phyloP scores from a whole-genome alignment of 2,797 vertebrate species.

The Tauraco hartlaubi region DNA sequence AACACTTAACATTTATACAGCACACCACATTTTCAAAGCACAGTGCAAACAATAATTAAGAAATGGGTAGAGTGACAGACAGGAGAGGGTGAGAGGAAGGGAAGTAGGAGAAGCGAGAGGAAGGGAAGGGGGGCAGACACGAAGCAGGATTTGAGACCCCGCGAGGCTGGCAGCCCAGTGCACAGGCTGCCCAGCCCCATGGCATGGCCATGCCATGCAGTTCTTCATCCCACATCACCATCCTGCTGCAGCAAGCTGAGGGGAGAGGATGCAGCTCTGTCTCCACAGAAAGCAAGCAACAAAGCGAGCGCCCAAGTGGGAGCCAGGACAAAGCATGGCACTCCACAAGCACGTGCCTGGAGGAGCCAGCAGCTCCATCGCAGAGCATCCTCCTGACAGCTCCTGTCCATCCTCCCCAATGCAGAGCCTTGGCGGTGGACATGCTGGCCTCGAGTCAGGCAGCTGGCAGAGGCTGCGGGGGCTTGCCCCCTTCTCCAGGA shows the following conservation, averaged over 20 bases:
- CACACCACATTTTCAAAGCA: constrained; percentile 36
- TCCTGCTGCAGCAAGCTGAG: background rate
- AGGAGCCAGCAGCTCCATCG: background rate
- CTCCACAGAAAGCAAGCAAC: background rate
- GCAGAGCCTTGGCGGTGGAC: background rate
- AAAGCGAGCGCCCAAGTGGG: rapidly evolving
- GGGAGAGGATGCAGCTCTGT: background rate
- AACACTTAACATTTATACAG: constrained; percentile 30
- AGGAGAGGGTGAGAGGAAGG: background rate
- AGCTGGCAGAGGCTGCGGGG: background rate
- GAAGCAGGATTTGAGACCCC: background rate
- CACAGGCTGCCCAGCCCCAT: background rate
- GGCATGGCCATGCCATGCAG: rapidly evolving
- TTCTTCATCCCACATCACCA: background rate
- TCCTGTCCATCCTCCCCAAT: background rate
- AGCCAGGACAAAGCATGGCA: rapidly evolving
- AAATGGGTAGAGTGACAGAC: background rate
- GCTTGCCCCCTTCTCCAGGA: background rate
- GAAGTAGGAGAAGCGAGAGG: background rate
- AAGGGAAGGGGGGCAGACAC: background rate
- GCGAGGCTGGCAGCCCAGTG: background rate
- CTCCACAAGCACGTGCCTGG: background rate
- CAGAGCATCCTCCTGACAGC: background rate
- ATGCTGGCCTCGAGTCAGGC: background rate
- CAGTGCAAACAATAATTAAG: constrained; percentile 44